Evolutionary conservation across 1,140 invertebrate genomes (phyloP), one percentile per base, ranked within the genome.

Genomic region (Pseudoatta argentina): DNA sequence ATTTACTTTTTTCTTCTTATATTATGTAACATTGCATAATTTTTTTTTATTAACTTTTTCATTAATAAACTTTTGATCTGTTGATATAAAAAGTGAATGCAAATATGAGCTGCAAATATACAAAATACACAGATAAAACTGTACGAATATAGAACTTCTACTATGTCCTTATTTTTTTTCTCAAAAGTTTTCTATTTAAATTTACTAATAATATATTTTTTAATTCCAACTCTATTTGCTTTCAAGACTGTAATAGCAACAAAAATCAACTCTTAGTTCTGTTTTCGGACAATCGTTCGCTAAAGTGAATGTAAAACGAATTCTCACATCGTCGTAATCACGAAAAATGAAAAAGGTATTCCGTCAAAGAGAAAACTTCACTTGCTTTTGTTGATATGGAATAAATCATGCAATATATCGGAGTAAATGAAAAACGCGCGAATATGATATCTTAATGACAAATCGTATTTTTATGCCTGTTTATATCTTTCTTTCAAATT

Each of bases 221-320:
- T 48, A n/a, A 30, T 30, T 51, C 24, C 21, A 16, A 0, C 12
- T 67, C 27, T 39, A 24, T n/a, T 61, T 10, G 18, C n/a, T 30
- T 48, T 7, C 27, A 34, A 61, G 12, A 44, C 14, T 51, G 24
- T 73, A 48, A 83, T 61, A 57, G 12, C 16, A 81, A 81, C 5
- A 6, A n/a, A 81, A 82, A 82, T 83, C 24, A 2, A 2, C 21
- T 16, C 8, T 16, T 83, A 30, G 48, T 5, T 48, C 24, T 7
- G 8, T 27, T 73, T 51, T 44, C 12, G 16, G 6, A 44, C 34
- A 30, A 72, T 7, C 34, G 6, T 82, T 72, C 7, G 3, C 61
- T 24, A 61, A 83, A 83, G 39, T 75, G 24, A 61, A 75, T 61
- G 34, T 75, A 63, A 75, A 82, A 7, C 14, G 3, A 82, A 63